Evolutionary conservation across 1,140 invertebrate species (phyloP).

Genomic region (Psix sp.): DNA sequence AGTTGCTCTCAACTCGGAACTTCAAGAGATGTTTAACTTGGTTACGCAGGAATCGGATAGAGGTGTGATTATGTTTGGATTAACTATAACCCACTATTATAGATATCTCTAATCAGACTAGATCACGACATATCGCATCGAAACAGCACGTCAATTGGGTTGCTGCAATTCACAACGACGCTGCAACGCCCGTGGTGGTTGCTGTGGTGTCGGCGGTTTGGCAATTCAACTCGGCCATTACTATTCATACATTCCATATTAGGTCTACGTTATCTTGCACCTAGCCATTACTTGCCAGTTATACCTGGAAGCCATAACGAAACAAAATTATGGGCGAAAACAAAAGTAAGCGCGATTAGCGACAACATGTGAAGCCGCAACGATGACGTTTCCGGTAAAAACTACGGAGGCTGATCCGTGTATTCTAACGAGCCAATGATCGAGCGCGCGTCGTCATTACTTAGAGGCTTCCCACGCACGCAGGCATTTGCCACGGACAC

Average conservation of each 20-base stretch:
- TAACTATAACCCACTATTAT: slow-evolving; percentile 68
- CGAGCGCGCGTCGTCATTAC: slow-evolving; percentile 32
- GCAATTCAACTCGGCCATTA: slow-evolving; percentile 71
- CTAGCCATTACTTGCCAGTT: slow-evolving; percentile 9
- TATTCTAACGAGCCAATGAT: slow-evolving; percentile 21
- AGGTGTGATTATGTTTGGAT: slow-evolving; percentile 65
- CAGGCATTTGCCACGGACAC: slow-evolving; percentile 34
- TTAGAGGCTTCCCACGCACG: slow-evolving; percentile 44
- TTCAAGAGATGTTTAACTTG: slow-evolving; percentile 28
- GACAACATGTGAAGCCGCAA: no score
- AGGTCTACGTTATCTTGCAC: slow-evolving; percentile 58
- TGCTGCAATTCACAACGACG: slow-evolving; percentile 40
- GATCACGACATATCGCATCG: slow-evolving; percentile 70
- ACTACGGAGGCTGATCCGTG: no score
- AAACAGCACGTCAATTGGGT: slow-evolving; percentile 68
- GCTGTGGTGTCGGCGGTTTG: slow-evolving; percentile 62
- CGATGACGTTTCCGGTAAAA: no score
- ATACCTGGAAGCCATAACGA: slow-evolving; percentile 8
- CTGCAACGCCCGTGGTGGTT: slow-evolving; percentile 41
- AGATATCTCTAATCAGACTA: slow-evolving; percentile 75
- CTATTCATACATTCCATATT: slow-evolving; percentile 77
- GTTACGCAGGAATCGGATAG: slow-evolving; percentile 38
- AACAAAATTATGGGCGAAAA: slow-evolving; percentile 11
- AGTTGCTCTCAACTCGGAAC: slow-evolving; percentile 3
- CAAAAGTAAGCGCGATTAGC: no score